Evolutionary conservation across 2,888 invertebrate genomes (phyloP).

Genomic region (Neuroscelio doddi): DNA sequence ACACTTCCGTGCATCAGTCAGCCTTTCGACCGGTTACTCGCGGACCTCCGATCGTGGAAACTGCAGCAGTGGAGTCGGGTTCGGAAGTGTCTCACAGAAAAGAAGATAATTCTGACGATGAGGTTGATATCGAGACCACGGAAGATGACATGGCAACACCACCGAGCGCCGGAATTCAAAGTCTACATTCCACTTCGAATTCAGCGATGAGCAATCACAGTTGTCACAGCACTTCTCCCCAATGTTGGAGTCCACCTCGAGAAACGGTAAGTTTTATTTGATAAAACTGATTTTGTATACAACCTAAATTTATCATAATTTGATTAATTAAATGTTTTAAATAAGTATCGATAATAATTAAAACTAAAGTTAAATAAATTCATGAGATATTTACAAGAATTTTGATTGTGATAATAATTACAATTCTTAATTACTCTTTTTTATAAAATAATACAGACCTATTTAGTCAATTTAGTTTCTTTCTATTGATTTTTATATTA

Average conservation of each 20-base stretch:
- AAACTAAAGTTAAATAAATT: too few species aligned
- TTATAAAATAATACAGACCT: too few species aligned
- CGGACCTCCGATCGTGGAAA: slow-evolving; percentile 60
- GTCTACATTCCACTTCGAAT: slow-evolving; percentile 56
- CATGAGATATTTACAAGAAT: too few species aligned
- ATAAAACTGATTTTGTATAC: neutral
- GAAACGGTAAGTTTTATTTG: slow-evolving; percentile 72
- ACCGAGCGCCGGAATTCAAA: slow-evolving; percentile 52
- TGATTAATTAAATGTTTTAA: too few species aligned
- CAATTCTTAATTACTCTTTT: too few species aligned
- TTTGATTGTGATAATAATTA: too few species aligned
- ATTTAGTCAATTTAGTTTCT: too few species aligned
- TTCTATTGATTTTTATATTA: too few species aligned
- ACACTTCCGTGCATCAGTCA: slow-evolving; percentile 73
- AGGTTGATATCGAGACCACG: slow-evolving; percentile 90
- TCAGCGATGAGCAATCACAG: slow-evolving; percentile 62
- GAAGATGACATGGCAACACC: slow-evolving; percentile 78
- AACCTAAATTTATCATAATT: neutral
- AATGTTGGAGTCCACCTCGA: slow-evolving; percentile 73
- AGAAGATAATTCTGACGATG: slow-evolving; percentile 83
- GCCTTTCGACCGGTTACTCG: slow-evolving; percentile 76
- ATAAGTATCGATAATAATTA: too few species aligned
- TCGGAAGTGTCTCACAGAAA: slow-evolving; percentile 68
- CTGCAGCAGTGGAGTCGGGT: slow-evolving; percentile 57
- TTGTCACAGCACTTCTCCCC: slow-evolving; percentile 61